Evolutionary conservation across 2,888 invertebrate genomes (phyloP).

Genomic region (Oxyscelio sp.): DNA sequence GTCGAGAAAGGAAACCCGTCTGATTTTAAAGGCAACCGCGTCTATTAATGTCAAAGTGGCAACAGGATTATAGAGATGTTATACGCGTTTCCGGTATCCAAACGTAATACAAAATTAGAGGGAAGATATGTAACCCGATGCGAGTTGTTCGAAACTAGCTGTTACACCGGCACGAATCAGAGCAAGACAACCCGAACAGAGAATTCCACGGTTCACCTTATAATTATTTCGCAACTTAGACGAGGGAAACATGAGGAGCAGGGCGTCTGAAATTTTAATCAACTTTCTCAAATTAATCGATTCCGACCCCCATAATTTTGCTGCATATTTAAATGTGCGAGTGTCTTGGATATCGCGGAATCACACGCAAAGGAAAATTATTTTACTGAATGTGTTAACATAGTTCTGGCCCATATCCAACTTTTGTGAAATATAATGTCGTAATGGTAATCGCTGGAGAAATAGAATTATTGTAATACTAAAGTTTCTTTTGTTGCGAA

Average conservation of each 20-base stretch:
- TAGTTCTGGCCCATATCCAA: constrained; percentile 63
- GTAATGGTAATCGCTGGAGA: constrained; percentile 61
- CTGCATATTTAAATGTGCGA: constrained; percentile 43
- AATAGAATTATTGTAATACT: constrained; percentile 63
- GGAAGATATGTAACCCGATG: constrained; percentile 65
- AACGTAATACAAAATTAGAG: constrained; percentile 62
- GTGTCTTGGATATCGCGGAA: constrained; percentile 52
- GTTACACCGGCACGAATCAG: constrained; percentile 83
- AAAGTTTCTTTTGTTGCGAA: constrained; percentile 67
- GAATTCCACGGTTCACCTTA: constrained; percentile 77
- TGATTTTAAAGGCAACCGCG: constrained; percentile 1
- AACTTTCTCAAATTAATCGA: constrained; percentile 66
- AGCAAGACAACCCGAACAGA: constrained; percentile 80
- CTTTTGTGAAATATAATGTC: constrained; percentile 59
- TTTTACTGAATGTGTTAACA: constrained; percentile 62
- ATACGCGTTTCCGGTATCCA: constrained; percentile 43
- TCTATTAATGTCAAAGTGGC: constrained; percentile 10
- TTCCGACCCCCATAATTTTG: constrained; percentile 43
- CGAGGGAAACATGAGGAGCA: neutral
- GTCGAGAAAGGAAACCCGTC: constrained; percentile 26
- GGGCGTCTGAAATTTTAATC: constrained; percentile 57
- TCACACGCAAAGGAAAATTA: constrained; percentile 59
- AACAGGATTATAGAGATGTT: neutral
- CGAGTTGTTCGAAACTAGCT: constrained; percentile 81
- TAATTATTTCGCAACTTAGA: constrained; percentile 80